Evolutionary conservation across 2,797 vertebrate genomes (phyloP), one percentile per base, ranked within the genome.

Genomic region (Trachops cirrhosus): DNA sequence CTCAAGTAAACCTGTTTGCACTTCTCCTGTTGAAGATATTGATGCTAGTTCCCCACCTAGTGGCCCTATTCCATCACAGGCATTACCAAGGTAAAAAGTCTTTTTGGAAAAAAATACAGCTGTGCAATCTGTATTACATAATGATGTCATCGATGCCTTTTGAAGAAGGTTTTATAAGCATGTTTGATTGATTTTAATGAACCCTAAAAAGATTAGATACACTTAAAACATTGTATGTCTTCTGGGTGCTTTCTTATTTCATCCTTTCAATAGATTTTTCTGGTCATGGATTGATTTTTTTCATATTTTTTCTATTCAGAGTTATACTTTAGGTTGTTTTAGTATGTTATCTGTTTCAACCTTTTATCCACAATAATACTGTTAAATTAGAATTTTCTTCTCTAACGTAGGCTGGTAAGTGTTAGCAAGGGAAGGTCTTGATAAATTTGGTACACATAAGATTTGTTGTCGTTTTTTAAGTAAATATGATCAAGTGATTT

Each of bases 1-100:
- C 64, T 99, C 99, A 85, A 99, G 99, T 98, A 99, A 99, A 97
- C 99, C 99, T 1, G 99, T 99, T 92, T 99, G 99, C 97, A 99
- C 99, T 0, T 99, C 99, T 89, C 99, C 99, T 0, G 98, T 99
- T 71, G 99, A 99, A 68, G 99, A 99, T 98, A 99, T 99, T 46
- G 99, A 99, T 97, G 98, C 99, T 85, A 98, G 99, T 96, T 99
- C 99, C 34, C 99, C 99, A 37, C 98, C 99, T 68, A 98, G 98
- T 91, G 98, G 99, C 97, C 99, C 98, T 5, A 98, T 98, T 59
- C 98, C 99, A 6, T 98, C 98, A 96, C 99, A 99, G 96, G 98
- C 98, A n/a, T 96, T 98, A 44, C 97, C 98, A 97, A 99, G 99
- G 99, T 98, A 98, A 98, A 98, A 50, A 39, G 5, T 70, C 70